phyloP scores from a whole-genome alignment of 2,888 invertebrate species.

The Pyrochroa serraticornis region DNA sequence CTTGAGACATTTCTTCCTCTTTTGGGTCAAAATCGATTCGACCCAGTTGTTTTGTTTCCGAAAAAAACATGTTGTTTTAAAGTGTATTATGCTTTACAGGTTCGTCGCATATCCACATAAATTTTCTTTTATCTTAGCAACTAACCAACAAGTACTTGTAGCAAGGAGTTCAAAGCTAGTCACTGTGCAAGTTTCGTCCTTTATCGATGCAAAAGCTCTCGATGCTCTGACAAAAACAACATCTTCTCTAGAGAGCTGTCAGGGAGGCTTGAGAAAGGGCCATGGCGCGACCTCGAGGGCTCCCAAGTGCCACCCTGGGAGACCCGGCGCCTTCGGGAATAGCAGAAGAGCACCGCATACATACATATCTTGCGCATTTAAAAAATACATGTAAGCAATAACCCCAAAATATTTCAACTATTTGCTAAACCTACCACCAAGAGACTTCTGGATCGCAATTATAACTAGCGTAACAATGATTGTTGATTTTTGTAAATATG shows the following conservation, averaged over 20 bases:
- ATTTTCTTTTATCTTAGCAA: conserved; percentile 35
- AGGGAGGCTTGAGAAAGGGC: conserved; percentile 40
- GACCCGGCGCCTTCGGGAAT: conserved; percentile 10
- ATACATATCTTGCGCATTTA: conserved; percentile 15
- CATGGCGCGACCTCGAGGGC: conserved; percentile 26
- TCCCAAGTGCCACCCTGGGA: conserved; percentile 26
- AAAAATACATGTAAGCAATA: conserved; percentile 17
- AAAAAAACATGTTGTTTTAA: conserved; percentile 16
- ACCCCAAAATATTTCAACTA: conserved; percentile 11
- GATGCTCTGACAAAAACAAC: conserved; percentile 49
- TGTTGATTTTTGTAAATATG: too few species aligned
- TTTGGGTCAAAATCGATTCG: conserved; percentile 7
- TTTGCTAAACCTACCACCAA: conserved; percentile 1
- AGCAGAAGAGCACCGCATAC: conserved; percentile 11
- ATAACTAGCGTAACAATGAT: too few species aligned
- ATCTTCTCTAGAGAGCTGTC: conserved; percentile 44
- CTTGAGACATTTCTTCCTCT: too few species aligned
- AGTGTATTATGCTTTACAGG: conserved; percentile 14
- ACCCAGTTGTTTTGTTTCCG: conserved; percentile 12
- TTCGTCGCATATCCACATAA: conserved; percentile 15
- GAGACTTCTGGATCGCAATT: too few species aligned
- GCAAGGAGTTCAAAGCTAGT: conserved; percentile 37
- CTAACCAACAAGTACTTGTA: conserved; percentile 37
- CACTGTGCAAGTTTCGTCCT: conserved; percentile 39
- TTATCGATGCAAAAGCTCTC: conserved; percentile 47